Evolutionary conservation across 2,797 vertebrate genomes (phyloP), one percentile per base, ranked within the genome.

Genomic region (Hylomyscus alleni): DNA sequence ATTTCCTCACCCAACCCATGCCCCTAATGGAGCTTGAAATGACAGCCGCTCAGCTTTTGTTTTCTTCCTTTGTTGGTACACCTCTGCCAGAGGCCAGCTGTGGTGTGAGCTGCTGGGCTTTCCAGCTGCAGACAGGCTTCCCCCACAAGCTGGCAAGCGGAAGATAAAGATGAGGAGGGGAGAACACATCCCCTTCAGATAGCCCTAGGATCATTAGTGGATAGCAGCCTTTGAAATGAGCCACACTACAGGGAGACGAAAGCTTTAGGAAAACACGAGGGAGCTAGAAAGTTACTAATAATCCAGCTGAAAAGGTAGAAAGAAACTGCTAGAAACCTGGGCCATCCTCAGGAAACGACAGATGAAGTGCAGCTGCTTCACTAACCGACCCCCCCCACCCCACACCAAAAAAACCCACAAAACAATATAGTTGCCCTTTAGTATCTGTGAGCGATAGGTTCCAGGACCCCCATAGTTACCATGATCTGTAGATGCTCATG

Each of bases 1-100:
- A 98, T 97, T 98, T 97, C 97, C 86, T 96, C 37, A 26, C 97
- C 88, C 90, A 34, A 5, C 15, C 54, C 95, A 80, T 90, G 97
- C 96, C 98, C 97, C 96, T 98, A 97, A 97, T 98, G 98, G 98
- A 98, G 96, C 97, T 97, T 98, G 98, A 98, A 98, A 97, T 98
- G 97, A 98, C 97, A 77, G 96, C 86, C 62, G 78, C 11, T 90
- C 92, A 75, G 95, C 97, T 97, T 96, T 97, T 92, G 94, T 86
- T 86, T 94, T 94, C 87, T 54, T 40, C 47, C 50, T 97, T 84
- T 96, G 94, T 77, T 44, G 44, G 60, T 56, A 75, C 76, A 75
- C 91, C 93, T 95, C 83, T 90, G 89, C 69, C 77, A 24, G 54
- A n/a, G 90, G 85, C 95, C 96, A 84, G 95, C 82, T 87, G 73